phyloP scores from a whole-genome alignment of 2,888 invertebrate genomes.

The Cecidostiba fungosa region DNA sequence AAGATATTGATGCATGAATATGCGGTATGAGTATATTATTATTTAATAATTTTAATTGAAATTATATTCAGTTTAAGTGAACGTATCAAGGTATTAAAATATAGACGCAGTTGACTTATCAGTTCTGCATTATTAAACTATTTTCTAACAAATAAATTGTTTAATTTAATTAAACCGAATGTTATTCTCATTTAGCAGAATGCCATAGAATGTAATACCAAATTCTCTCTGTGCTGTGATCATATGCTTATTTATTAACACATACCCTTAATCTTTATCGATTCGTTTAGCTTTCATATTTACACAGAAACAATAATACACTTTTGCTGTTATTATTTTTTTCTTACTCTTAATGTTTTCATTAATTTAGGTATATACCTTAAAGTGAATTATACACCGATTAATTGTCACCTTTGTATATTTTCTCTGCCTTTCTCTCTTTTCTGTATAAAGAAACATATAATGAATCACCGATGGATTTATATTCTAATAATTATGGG shows the following conservation, averaged over 20 bases:
- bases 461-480: background rate
- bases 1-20: no score
- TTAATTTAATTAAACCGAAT: background rate
- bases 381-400: conserved; percentile 50
- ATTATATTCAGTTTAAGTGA: no score
- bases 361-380: conserved; percentile 3
- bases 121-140: no score
- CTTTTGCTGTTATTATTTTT: conserved; percentile 20
- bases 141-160: background rate
- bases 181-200: background rate
- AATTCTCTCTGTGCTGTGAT: background rate
- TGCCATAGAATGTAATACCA: background rate
- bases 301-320: conserved; percentile 40
- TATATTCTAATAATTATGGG: no score
- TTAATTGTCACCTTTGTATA: background rate
- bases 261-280: background rate
- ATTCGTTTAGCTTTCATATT: background rate
- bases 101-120: no score
- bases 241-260: background rate
- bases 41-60: no score
- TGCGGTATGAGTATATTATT: no score
- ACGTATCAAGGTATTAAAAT: no score
- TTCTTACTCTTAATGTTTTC: background rate
- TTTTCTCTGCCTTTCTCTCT: background rate
- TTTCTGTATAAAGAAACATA: background rate